Conservation (phyloP, 2,888 invertebrate genomes). For the Eubasilissa splendida region DNA sequence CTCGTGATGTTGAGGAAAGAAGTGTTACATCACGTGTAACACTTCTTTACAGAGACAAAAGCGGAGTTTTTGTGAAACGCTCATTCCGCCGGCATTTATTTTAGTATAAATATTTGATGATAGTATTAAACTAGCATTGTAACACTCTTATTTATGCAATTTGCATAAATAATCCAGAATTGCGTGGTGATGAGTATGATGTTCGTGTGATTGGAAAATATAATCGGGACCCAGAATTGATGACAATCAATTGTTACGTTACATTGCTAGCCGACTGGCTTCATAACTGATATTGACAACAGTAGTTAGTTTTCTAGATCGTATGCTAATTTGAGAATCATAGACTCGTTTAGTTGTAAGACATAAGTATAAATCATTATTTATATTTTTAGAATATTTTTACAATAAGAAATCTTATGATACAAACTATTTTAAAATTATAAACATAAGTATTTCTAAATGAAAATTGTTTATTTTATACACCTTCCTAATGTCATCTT, state of each 20-base stretch:
- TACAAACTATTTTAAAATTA: conserved; percentile 14
- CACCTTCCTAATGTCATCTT: not conserved
- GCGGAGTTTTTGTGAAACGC: not conserved
- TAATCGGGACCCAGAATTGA: no score
- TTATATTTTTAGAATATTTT: conserved; percentile 20
- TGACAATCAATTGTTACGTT: not conserved
- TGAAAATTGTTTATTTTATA: not conserved
- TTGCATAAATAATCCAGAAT: conserved; percentile 24
- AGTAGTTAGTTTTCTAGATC: conserved; percentile 12
- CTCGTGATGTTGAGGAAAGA: not conserved
- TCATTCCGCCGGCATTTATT: conserved; percentile 39
- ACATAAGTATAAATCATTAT: conserved; percentile 14
- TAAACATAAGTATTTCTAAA: conserved; percentile 18
- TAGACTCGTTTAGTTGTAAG: conserved; percentile 44
- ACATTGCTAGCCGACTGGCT: not conserved
- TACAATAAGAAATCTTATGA: conserved; percentile 34
- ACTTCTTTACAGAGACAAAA: not conserved
- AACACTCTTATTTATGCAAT: conserved; percentile 25
- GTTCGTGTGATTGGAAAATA: no score
- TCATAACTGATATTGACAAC: not conserved
- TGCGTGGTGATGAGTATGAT: no score
- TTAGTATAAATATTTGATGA: conserved; percentile 22
- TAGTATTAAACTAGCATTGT: not conserved
- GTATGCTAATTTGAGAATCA: conserved; percentile 43
- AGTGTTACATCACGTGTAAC: not conserved